Conservation (phyloP, 2,113 vertebrate genomes). For the Gulo gulo region DNA sequence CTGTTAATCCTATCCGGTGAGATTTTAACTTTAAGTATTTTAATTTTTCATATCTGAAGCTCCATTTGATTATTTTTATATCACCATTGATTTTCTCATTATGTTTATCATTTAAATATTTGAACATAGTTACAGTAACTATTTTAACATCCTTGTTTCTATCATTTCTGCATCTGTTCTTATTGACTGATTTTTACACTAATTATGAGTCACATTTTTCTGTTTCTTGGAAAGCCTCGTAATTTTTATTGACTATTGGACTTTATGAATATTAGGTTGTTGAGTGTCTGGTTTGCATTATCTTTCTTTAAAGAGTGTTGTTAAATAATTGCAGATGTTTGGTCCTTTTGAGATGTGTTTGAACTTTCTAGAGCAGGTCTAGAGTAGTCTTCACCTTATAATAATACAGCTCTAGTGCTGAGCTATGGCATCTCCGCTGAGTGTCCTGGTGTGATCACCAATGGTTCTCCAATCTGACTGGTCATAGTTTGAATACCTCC, state of each 20-base stretch:
- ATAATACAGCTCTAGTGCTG: background rate
- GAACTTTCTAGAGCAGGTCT: background rate
- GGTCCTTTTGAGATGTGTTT: background rate
- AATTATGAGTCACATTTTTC: background rate
- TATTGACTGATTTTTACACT: background rate
- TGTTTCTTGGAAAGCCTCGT: background rate
- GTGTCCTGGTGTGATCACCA: background rate
- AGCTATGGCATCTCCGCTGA: background rate
- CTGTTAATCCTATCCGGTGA: background rate
- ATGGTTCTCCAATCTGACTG: background rate
- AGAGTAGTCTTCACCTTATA: background rate
- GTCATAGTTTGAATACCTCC: background rate
- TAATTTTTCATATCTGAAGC: background rate
- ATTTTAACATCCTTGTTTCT: background rate
- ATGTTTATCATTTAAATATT: background rate
- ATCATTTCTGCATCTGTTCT: background rate
- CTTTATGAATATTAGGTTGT: background rate
- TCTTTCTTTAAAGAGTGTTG: background rate
- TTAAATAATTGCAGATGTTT: background rate
- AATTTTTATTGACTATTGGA: background rate
- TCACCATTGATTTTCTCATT: background rate
- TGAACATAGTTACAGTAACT: background rate
- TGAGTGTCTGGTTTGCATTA: background rate
- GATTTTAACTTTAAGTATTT: background rate
- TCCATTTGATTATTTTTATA: background rate